A percentile compares a stretch with the other conserved stretches of the same genome.
Conservation (phyloP, 2,113 vertebrate species). For the Himantopus leucocephalus region DNA sequence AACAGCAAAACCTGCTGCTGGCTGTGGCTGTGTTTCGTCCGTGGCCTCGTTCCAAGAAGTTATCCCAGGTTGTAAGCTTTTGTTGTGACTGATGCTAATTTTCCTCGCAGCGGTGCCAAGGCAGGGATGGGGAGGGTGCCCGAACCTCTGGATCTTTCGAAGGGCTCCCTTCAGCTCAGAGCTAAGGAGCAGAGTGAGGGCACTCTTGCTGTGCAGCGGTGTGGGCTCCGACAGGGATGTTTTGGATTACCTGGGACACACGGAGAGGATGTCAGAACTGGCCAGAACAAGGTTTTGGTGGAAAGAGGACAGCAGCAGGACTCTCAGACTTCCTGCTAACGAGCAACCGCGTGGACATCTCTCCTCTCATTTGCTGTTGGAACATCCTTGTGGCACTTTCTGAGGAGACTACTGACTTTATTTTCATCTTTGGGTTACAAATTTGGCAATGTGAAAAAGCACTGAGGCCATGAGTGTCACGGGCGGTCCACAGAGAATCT, state of each 20-base stretch:
- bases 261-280: not conserved
- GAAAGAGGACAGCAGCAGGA: not conserved
- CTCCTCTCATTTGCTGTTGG: not conserved
- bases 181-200: not conserved
- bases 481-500: not conserved
- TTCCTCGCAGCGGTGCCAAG: not conserved
- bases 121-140: not conserved
- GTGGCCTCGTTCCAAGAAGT: not conserved
- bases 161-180: not conserved
- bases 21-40: not conserved
- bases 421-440: not conserved
- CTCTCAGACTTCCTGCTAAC: not conserved
- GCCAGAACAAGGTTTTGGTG: not conserved
- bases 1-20: not conserved
- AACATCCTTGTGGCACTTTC: not conserved
- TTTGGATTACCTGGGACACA: not conserved
- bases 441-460: not conserved
- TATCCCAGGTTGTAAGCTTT: not conserved
- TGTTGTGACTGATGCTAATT: accelerated
- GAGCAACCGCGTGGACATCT: not conserved
- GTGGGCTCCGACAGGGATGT: not conserved
- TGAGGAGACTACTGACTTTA: not conserved
- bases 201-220: not conserved
- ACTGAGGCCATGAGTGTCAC: accelerated
- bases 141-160: too few relatives aligned